These are phyloP conservation scores for Melanaphis sacchari DNA, from an alignment of 1,140 invertebrate genomes.

Conservation along the genomic window DNA sequence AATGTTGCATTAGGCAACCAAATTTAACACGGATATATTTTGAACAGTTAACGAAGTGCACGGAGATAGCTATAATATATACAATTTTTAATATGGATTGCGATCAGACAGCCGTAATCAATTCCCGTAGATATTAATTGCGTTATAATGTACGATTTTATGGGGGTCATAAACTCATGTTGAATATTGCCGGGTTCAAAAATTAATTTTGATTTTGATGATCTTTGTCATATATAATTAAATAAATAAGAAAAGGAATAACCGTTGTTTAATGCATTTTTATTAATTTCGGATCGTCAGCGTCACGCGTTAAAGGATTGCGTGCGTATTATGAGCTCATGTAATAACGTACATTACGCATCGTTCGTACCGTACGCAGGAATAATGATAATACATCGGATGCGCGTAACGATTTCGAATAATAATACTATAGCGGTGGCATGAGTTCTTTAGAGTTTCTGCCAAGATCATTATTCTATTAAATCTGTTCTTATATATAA, in stretches of 20 bases:
- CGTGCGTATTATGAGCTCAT: neutral
- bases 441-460: neutral
- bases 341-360: neutral
- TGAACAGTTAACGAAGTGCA: too few species aligned
- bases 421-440: neutral
- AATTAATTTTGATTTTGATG: constrained; percentile 28
- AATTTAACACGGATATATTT: too few species aligned
- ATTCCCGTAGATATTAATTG: neutral
- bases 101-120: neutral
- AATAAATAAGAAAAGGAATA: neutral
- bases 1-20: too few species aligned
- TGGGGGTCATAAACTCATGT: neutral
- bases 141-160: neutral
- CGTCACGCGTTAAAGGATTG: neutral
- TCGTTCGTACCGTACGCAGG: neutral
- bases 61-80: neutral
- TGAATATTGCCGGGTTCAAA: neutral
- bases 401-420: constrained; percentile 1
- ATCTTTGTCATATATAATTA: neutral
- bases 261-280: neutral
- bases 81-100: too few species aligned
- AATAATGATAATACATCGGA: neutral
- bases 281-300: neutral
- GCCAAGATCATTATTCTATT: neutral
- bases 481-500: neutral